Evolutionary conservation across 2,888 invertebrate species (phyloP).

Genomic region (Tachina fera): DNA sequence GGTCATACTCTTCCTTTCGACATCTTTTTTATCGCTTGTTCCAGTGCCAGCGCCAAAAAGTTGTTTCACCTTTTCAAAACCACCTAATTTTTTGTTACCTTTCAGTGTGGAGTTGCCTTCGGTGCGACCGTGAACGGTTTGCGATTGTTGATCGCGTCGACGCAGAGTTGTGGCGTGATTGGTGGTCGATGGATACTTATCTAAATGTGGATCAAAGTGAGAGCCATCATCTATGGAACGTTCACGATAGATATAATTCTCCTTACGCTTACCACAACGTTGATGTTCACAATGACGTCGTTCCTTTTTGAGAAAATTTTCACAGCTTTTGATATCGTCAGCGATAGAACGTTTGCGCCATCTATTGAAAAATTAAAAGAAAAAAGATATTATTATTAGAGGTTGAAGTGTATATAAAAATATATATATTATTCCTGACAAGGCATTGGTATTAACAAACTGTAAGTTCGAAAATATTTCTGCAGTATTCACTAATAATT

Average conservation of each 20-base stretch:
- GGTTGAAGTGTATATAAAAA: neutral
- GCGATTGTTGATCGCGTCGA: constrained; percentile 76
- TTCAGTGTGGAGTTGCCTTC: constrained; percentile 76
- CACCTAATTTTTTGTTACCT: constrained; percentile 86
- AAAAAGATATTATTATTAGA: neutral
- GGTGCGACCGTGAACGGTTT: constrained; percentile 67
- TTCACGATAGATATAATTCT: constrained; percentile 85
- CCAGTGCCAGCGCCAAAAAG: constrained; percentile 86
- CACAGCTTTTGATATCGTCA: constrained; percentile 88
- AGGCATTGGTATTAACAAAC: too few species aligned
- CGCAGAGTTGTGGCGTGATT: constrained; percentile 63
- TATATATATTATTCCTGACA: neutral
- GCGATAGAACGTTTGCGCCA: constrained; percentile 84
- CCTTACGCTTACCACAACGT: constrained; percentile 82
- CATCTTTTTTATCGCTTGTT: constrained; percentile 76
- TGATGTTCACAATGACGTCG: constrained; percentile 88
- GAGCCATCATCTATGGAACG: constrained; percentile 88
- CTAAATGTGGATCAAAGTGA: constrained; percentile 86
- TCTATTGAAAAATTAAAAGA: constrained; percentile 71
- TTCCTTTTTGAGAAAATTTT: constrained; percentile 89
- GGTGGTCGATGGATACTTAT: constrained; percentile 85
- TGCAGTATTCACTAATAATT: too few species aligned
- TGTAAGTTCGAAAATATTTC: too few species aligned
- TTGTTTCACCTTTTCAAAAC: constrained; percentile 90
- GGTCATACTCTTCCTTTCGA: constrained; percentile 77